Evolutionary conservation across 2,888 invertebrate species (phyloP).

Genomic region (Pseudoips prasinana): DNA sequence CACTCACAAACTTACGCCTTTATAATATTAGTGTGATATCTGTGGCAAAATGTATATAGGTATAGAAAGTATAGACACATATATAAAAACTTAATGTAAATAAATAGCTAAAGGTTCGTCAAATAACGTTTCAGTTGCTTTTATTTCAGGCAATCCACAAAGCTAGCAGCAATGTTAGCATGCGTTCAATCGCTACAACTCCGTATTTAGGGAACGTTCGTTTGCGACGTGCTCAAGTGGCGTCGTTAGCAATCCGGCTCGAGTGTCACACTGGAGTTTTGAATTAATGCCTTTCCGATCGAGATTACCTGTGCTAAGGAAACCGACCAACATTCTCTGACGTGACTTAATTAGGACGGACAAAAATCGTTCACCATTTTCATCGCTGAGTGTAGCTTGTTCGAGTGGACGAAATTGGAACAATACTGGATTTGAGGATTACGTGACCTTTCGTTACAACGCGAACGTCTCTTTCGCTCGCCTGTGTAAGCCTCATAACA

Average conservation of each 20-base stretch:
- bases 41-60: too few species aligned
- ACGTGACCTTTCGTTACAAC: constrained; percentile 6
- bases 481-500: too few species aligned
- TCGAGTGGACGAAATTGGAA: constrained; percentile 27
- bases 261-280: constrained; percentile 55
- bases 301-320: constrained; percentile 59
- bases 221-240: constrained; percentile 61
- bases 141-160: neutral
- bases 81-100: too few species aligned
- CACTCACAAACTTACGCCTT: too few species aligned
- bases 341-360: constrained; percentile 65
- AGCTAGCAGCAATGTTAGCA: neutral
- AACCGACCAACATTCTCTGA: constrained; percentile 47
- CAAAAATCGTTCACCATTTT: constrained; percentile 50
- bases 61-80: too few species aligned
- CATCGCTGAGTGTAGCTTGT: constrained; percentile 38
- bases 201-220: constrained; percentile 38
- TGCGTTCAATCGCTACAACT: constrained; percentile 9
- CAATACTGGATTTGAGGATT: constrained; percentile 26
- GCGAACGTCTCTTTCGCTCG: too few species aligned
- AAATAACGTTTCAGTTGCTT: too few species aligned
- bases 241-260: constrained; percentile 49
- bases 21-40: too few species aligned
- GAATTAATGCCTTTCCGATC: constrained; percentile 65
- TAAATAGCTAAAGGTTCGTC: too few species aligned